Base-by-base conservation (phyloP, 2,888 invertebrate species). In the Drosophila mimetica region DNA sequence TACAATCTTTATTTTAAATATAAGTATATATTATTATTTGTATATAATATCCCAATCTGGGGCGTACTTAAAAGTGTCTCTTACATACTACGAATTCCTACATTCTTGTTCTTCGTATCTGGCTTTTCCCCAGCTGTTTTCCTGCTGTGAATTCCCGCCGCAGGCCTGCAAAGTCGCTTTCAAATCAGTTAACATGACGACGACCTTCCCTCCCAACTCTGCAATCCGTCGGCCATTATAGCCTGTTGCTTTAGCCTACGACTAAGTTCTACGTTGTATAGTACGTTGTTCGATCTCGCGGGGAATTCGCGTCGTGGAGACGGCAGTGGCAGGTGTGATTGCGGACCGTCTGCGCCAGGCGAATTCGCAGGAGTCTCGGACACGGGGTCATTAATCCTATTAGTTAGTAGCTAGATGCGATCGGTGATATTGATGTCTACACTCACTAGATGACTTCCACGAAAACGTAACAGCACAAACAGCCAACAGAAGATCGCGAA, bases 21-120 rank as follows among this genome's bases (percentile, higher is more conserved):
- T 66, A 47, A 47, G 25, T 61, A 47, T 64, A 64, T 64, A 52
- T 67, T 67, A 22, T 52, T 52, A 25, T 14, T 44, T 53, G 34
- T 67, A 67, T 64, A 64, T 64, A 44, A 36, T 64, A 53, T 67
- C 64, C 64, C 69, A 67, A 52, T 64, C 64, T 67, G 64, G 64
- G 69, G 52, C 30, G 53, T 53, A 67, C 22, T 52, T 64, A 52
- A n/a, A 36, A 22, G 0, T 8, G 32, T 18, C n/a, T 2, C 36
- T 67, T 64, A 64, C 14, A n/a, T 2, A 8, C 53, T 64, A 52
- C 30, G n/a, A 36, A 44, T 52, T 53, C 37, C 52, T 64, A 67
- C 34, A 37, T 14, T 16, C 11, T 28, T 13, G n/a, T 22, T 37
- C 20, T 25, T 11, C 30, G 18, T 18, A 14, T 22, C 16, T 44